Percentiles rank a stretch among this genome's conserved stretches.
Evolutionary conservation across 1,140 invertebrate genomes (phyloP).

Genomic region (Cataglyphis hispanica): DNA sequence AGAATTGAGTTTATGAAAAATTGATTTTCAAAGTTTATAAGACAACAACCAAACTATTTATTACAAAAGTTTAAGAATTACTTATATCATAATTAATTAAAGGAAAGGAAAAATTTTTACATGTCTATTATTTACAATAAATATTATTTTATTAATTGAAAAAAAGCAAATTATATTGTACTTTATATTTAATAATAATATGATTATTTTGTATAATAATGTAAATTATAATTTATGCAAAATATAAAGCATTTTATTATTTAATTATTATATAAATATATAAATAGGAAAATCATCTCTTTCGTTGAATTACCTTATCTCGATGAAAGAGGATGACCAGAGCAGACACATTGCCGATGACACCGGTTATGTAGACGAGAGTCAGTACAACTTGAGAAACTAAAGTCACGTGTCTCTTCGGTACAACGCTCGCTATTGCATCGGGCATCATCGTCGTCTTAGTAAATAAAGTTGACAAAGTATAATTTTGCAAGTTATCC

Average conservation of each 20-base stretch:
- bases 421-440: background rate
- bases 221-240: slow-evolving; percentile 3
- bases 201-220: no score
- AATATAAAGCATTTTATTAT: background rate
- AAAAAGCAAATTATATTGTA: no score
- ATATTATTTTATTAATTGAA: background rate
- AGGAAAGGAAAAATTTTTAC: background rate
- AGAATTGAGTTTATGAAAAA: background rate
- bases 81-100: background rate
- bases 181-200: background rate
- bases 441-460: slow-evolving; percentile 6
- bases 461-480: slow-evolving; percentile 41
- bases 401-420: slow-evolving; percentile 81
- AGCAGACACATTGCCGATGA: slow-evolving; percentile 88
- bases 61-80: background rate
- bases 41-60: background rate
- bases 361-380: slow-evolving; percentile 87
- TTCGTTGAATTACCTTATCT: slow-evolving; percentile 81
- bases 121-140: background rate
- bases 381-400: slow-evolving; percentile 86
- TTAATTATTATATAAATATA: background rate
- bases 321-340: slow-evolving; percentile 88
- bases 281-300: background rate
- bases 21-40: background rate
- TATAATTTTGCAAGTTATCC: slow-evolving; percentile 58